These are phyloP conservation scores for Rhinichthys klamathensis DNA, from an alignment of 2,113 vertebrate species.

Conservation along the genomic window DNA sequence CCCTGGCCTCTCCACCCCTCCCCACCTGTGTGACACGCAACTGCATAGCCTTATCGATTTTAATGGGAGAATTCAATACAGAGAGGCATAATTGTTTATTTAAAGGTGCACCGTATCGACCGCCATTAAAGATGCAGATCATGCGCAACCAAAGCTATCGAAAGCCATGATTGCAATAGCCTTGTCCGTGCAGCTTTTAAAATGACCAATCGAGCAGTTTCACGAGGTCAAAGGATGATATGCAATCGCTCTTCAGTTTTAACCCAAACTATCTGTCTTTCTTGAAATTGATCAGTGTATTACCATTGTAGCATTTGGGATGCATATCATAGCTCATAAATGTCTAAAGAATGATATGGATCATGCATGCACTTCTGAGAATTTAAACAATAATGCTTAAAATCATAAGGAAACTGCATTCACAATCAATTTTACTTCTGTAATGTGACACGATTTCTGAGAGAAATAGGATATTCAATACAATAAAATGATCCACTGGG, in stretches of 20 bases:
- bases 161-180: constrained; percentile 39
- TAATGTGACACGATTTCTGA: background rate
- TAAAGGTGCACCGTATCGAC: constrained; percentile 78
- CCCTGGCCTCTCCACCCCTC: background rate
- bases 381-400: background rate
- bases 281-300: background rate
- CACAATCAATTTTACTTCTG: background rate
- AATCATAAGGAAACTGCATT: background rate
- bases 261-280: constrained; percentile 14
- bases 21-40: constrained; percentile 18
- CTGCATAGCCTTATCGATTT: constrained; percentile 66
- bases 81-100: constrained; percentile 82
- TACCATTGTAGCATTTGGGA: background rate
- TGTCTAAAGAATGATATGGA: background rate
- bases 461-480: background rate
- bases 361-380: background rate
- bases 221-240: constrained; percentile 34
- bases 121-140: constrained; percentile 75
- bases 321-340: background rate
- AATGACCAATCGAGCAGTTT: constrained; percentile 61
- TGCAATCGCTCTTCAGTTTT: constrained; percentile 13
- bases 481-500: no score
- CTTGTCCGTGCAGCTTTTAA: constrained; percentile 58
- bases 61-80: constrained; percentile 69
- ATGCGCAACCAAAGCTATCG: constrained; percentile 72